Conservation (phyloP, 2,888 invertebrate species). For the Malachius bipustulatus region DNA sequence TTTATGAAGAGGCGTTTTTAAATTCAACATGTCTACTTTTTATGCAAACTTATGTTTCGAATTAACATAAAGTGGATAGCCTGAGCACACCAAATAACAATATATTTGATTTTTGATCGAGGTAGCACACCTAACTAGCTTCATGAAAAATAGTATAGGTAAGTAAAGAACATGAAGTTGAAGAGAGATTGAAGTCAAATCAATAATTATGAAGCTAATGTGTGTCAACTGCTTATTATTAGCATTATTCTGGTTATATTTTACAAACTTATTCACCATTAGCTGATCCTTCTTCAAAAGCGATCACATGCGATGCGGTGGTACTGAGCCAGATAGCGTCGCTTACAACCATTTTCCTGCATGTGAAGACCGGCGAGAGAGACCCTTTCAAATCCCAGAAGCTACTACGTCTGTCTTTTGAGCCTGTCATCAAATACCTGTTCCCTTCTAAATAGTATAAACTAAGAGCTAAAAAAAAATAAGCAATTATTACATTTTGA, state of each 20-base stretch:
- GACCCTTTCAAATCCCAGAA: conserved; percentile 55
- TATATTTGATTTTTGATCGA: too few species aligned
- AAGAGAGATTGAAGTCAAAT: too few species aligned
- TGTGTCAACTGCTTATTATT: too few species aligned
- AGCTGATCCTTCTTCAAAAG: conserved; percentile 35
- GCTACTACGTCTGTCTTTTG: conserved; percentile 53
- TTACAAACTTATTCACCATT: conserved; percentile 25
- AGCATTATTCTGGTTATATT: conserved; percentile 6
- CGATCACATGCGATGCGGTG: conserved; percentile 39
- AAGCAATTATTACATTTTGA: conserved; percentile 1
- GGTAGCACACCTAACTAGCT: too few species aligned
- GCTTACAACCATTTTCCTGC: conserved; percentile 36
- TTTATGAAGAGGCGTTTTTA: too few species aligned
- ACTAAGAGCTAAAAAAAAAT: conserved; percentile 30
- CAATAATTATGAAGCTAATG: too few species aligned
- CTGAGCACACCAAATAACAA: too few species aligned
- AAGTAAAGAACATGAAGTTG: too few species aligned
- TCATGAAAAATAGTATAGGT: too few species aligned
- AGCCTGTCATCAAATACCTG: conserved; percentile 52
- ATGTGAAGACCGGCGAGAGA: conserved; percentile 30
- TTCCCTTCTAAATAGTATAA: conserved; percentile 43
- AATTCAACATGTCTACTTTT: too few species aligned
- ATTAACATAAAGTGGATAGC: too few species aligned
- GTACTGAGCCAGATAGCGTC: conserved; percentile 42
- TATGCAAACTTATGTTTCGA: too few species aligned